These are phyloP conservation scores for Cheilosia vulpina DNA, from an alignment of 2,888 invertebrate genomes.

Conservation along the genomic window DNA sequence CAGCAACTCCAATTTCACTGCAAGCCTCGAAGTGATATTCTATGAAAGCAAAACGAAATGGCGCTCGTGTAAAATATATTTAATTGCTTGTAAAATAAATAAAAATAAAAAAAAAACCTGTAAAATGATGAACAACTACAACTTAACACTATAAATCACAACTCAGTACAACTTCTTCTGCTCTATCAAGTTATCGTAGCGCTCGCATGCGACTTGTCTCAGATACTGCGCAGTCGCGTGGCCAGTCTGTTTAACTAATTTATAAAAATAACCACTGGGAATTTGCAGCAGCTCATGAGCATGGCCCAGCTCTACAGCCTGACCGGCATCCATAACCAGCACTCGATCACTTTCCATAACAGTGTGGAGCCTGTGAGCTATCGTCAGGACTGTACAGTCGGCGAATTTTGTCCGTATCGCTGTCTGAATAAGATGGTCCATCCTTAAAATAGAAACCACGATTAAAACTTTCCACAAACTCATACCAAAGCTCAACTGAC, in stretches of 20 bases:
- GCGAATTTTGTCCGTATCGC: constrained; percentile 64
- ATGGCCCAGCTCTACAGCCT: constrained; percentile 88
- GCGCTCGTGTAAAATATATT: constrained; percentile 11
- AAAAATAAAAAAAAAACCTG: constrained; percentile 2
- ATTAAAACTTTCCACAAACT: background rate
- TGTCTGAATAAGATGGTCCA: constrained; percentile 54
- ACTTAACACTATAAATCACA: constrained; percentile 30
- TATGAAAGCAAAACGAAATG: background rate
- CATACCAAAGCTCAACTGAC: constrained; percentile 83
- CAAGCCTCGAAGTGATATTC: too few relatives aligned
- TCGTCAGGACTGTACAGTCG: constrained; percentile 69
- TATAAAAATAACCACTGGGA: constrained; percentile 85
- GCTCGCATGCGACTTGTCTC: constrained; percentile 85
- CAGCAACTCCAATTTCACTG: too few relatives aligned
- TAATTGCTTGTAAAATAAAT: constrained; percentile 5
- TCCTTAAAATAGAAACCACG: constrained; percentile 36
- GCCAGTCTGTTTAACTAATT: constrained; percentile 88
- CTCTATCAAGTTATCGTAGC: constrained; percentile 30
- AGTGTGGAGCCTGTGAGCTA: constrained; percentile 74
- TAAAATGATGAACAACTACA: constrained; percentile 1
- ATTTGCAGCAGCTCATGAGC: constrained; percentile 87
- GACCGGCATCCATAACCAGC: constrained; percentile 79
- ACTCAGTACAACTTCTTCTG: constrained; percentile 36
- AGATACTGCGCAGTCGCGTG: constrained; percentile 84
- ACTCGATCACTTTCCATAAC: constrained; percentile 74